Base-by-base conservation (phyloP, 2,113 vertebrate genomes). In the Sterna hirundo region DNA sequence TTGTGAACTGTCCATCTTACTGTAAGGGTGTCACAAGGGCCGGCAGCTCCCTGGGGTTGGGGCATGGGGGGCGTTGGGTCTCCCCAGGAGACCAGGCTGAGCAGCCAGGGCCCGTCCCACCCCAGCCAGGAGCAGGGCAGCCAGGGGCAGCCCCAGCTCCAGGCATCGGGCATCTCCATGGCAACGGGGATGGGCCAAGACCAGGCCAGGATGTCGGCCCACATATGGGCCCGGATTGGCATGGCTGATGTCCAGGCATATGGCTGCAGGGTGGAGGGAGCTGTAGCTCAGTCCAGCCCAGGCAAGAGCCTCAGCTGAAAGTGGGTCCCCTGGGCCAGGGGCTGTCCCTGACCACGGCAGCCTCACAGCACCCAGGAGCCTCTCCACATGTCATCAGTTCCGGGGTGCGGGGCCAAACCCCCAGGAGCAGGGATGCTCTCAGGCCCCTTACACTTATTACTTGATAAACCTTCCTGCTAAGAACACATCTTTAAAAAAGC, bases 31-130 rank as follows among this genome's bases (percentile, higher is more conserved):
- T 17, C 0, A 0, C 1, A 0, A 52, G 29, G 4, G 15, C 11
- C 1, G 0, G 18, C 1, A 0, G 15, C 10, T 38, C 32, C 29
- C 51, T 18, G 51, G 29, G 29, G 8, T 3, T 17, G 11, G 38
- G 38, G 15, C 2, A 3, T 3, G 1, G 3, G 23, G 8, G 15
- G 10, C 0, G 0, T 6, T 26, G 16, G 30, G 12, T 11, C 8
- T 58, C 22, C 65, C 26, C 57, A 29, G 64, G 13, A 68, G 23
- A 32, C 7, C 4, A 0, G 1, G 11, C 29, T 0, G 1, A 10
- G 49, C 19, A 58, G 71, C n/a, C 44, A 42, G 3, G 26, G 32
- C 30, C 22, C 9, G 6, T 21, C 8, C 6, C 49, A 20, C 9
- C 3, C n/a, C 52, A 29, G 21, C 10, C 58, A 32, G 75, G 30